phyloP scores from a whole-genome alignment of 2,888 invertebrate species.

The Keiferia lycopersicella region DNA sequence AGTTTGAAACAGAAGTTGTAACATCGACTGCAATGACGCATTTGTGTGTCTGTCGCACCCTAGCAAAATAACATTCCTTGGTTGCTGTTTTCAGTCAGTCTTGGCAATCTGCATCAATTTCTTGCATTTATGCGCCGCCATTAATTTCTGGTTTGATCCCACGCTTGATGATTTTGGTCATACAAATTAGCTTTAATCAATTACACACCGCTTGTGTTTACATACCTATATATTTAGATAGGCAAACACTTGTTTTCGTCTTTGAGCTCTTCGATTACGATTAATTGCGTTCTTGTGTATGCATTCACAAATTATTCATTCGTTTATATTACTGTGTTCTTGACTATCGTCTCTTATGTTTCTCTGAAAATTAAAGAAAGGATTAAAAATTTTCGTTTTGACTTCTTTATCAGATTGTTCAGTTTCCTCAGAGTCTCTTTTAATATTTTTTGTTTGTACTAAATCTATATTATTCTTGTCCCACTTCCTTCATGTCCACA shows the following conservation, averaged over 20 bases:
- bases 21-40: slow-evolving; percentile 13
- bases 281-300: too few species aligned
- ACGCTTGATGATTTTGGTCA: slow-evolving; percentile 31
- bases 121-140: slow-evolving; percentile 24
- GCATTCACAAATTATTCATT: too few species aligned
- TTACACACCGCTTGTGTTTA: slow-evolving; percentile 43
- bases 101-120: slow-evolving; percentile 24
- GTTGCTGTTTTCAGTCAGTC: slow-evolving; percentile 1
- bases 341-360: too few species aligned
- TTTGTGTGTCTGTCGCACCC: slow-evolving; percentile 4
- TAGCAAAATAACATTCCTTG: slow-evolving; percentile 1
- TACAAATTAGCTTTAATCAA: slow-evolving; percentile 62
- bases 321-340: too few species aligned
- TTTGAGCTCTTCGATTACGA: neutral
- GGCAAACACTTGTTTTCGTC: neutral
- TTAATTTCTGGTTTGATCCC: slow-evolving; percentile 23
- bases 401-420: too few species aligned
- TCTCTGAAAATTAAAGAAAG: too few species aligned
- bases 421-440: too few species aligned
- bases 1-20: slow-evolving; percentile 1
- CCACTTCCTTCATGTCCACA: neutral
- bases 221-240: neutral
- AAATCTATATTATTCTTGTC: neutral
- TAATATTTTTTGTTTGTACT: neutral
- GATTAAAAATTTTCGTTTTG: too few species aligned